Conservation (phyloP, 2,888 invertebrate species). For the Parnassius orleans region DNA sequence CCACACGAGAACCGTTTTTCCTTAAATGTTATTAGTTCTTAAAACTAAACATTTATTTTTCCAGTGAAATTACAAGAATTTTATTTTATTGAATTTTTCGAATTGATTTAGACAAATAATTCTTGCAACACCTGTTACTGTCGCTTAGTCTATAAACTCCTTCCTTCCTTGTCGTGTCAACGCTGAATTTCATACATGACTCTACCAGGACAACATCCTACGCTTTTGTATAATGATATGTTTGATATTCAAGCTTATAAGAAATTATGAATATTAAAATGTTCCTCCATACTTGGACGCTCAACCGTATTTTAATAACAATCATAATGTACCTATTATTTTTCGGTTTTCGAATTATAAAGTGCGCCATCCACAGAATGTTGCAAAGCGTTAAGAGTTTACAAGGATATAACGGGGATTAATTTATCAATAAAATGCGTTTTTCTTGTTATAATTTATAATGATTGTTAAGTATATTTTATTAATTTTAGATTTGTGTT, state of each 20-base stretch:
- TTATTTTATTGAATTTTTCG: too few species aligned
- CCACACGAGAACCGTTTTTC: too few species aligned
- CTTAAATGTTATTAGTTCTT: too few species aligned
- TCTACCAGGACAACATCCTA: constrained; percentile 34
- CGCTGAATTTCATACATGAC: constrained; percentile 33
- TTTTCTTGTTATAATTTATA: too few species aligned
- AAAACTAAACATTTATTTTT: too few species aligned
- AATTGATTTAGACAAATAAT: not conserved
- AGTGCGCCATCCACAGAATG: constrained; percentile 19
- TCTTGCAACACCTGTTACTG: constrained; percentile 3
- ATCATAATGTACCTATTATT: constrained; percentile 47
- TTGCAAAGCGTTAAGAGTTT: constrained; percentile 11
- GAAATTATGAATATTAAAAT: constrained; percentile 65
- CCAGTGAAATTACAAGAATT: too few species aligned
- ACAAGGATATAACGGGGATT: not conserved
- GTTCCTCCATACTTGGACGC: constrained; percentile 40
- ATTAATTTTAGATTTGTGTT: too few species aligned
- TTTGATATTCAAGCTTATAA: constrained; percentile 35
- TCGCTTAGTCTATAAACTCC: constrained; percentile 33
- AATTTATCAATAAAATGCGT: not conserved
- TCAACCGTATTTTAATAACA: constrained; percentile 58
- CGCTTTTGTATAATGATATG: constrained; percentile 28
- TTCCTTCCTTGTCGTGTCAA: constrained; percentile 49
- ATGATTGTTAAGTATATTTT: too few species aligned
- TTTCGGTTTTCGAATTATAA: constrained; percentile 41